Evolutionary conservation across 2,113 vertebrate genomes (phyloP).

Genomic region (Phalacrocorax brasilianus): DNA sequence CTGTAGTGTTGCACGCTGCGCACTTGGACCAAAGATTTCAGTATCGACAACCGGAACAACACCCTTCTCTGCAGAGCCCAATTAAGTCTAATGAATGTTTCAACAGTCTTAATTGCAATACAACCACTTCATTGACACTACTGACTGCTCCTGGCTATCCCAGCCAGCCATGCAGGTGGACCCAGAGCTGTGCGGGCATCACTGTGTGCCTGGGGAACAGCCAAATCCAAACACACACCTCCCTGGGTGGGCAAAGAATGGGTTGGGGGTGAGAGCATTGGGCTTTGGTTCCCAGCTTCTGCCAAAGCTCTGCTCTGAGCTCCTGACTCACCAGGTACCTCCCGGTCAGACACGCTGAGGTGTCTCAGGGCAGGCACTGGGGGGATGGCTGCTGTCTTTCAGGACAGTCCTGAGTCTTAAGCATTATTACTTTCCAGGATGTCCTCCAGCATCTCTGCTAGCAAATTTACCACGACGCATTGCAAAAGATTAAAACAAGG

Average conservation of each 20-base stretch:
- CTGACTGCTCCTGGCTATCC: too few species aligned
- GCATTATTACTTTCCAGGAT: neutral
- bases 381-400: neutral
- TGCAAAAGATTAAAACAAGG: neutral
- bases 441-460: too few species aligned
- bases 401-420: too few species aligned
- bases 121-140: neutral
- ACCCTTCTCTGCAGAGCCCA: neutral
- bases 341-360: neutral
- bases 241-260: neutral
- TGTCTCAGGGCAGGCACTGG: neutral
- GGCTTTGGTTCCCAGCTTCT: neutral
- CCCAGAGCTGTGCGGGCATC: neutral
- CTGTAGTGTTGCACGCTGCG: neutral
- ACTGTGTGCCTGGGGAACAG: neutral
- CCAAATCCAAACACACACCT: neutral
- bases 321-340: neutral
- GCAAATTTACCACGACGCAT: neutral
- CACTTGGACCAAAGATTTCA: neutral
- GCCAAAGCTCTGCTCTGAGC: neutral
- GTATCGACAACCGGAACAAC: too few species aligned
- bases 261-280: neutral
- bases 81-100: neutral
- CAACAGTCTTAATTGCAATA: neutral
- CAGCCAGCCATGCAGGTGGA: neutral